Conservation (phyloP, 2,888 invertebrate species). For the Xanthorhoe designata region DNA sequence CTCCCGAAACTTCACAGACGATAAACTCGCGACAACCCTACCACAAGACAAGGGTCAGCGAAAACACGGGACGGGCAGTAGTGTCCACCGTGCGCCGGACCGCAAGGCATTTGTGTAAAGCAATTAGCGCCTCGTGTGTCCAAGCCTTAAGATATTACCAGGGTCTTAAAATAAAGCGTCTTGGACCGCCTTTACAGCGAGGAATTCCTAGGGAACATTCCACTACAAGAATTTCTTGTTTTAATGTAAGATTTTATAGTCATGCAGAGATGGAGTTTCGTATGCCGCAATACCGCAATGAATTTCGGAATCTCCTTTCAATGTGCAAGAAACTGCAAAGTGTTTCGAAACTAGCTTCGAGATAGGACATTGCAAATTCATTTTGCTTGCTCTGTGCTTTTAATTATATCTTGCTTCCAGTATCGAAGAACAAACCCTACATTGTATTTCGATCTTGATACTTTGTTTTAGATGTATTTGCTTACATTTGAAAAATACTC, state of each 20-base stretch:
- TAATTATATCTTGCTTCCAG: constrained; percentile 51
- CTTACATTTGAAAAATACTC: background rate
- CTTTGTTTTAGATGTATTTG: constrained; percentile 10
- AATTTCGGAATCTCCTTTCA: constrained; percentile 20
- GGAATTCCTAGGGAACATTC: constrained; percentile 69
- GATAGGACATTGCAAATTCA: constrained; percentile 24
- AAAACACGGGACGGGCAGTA: constrained; percentile 57
- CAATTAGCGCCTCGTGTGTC: constrained; percentile 78
- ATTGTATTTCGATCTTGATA: constrained; percentile 33
- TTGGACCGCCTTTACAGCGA: constrained; percentile 54
- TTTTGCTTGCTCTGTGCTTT: constrained; percentile 41
- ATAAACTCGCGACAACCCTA: constrained; percentile 47
- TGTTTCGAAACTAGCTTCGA: constrained; percentile 11
- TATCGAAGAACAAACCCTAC: constrained; percentile 28
- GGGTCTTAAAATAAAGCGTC: constrained; percentile 42
- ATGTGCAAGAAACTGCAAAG: constrained; percentile 20
- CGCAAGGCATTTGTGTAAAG: constrained; percentile 75
- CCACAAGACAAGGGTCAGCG: constrained; percentile 54
- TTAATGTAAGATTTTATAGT: constrained; percentile 73
- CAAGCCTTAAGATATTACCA: constrained; percentile 57
- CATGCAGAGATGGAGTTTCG: constrained; percentile 47
- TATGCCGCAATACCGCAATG: constrained; percentile 35
- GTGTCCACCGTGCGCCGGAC: constrained; percentile 52
- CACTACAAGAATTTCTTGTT: constrained; percentile 66
- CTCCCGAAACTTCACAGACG: constrained; percentile 43